Evolutionary conservation across 2,888 invertebrate genomes (phyloP).

Genomic region (Drepanosiphum platanoidis): DNA sequence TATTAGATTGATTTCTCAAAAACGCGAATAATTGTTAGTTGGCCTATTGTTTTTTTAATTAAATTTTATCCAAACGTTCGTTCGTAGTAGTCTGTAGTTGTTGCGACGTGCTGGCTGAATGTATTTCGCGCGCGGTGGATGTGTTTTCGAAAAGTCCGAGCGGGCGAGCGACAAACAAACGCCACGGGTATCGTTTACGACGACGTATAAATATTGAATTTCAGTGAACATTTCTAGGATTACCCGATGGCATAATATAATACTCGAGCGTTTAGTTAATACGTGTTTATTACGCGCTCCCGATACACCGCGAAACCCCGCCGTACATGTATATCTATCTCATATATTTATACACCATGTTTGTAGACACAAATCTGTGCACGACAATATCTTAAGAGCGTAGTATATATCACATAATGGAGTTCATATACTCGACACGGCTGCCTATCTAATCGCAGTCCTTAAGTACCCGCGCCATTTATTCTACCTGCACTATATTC

Average conservation of each 20-base stretch:
- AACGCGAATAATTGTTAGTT: too few relatives aligned
- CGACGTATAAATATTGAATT: neutral
- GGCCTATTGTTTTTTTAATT: too few relatives aligned
- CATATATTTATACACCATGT: too few relatives aligned
- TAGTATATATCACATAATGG: neutral
- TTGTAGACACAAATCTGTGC: neutral
- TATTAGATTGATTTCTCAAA: too few relatives aligned
- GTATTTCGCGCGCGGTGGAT: neutral
- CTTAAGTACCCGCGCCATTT: neutral
- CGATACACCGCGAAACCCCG: too few relatives aligned
- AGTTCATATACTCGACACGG: neutral
- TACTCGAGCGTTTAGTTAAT: too few relatives aligned
- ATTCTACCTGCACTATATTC: neutral
- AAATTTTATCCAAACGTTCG: too few relatives aligned
- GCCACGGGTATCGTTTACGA: neutral
- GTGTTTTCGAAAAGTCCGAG: neutral
- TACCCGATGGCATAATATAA: neutral
- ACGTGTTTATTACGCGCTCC: too few relatives aligned
- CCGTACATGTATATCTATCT: too few relatives aligned
- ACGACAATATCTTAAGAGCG: too few relatives aligned
- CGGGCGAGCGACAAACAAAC: neutral
- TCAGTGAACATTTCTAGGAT: neutral
- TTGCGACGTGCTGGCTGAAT: neutral
- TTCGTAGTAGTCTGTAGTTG: too few relatives aligned
- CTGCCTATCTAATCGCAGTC: neutral